Conservation (phyloP, 2,113 vertebrate genomes). For the Pongo pygmaeus region DNA sequence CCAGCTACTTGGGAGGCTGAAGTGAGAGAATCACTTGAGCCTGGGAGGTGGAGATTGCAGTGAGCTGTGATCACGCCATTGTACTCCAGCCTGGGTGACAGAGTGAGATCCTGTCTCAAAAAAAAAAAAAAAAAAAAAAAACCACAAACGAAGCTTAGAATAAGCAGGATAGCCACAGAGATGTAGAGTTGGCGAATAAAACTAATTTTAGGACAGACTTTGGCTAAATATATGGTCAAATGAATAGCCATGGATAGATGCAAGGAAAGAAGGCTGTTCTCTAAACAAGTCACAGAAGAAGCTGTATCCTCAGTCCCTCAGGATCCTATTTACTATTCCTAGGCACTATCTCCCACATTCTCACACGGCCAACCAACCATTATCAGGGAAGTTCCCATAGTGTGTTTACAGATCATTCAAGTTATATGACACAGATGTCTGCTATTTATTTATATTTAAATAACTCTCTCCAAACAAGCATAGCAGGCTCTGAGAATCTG, state of each 20-base stretch:
- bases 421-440: not conserved
- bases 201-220: not conserved
- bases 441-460: not conserved
- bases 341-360: not conserved
- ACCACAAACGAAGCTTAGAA: not conserved
- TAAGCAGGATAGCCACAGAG: not conserved
- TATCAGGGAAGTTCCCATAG: not conserved
- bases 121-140: no score
- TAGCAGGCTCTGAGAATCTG: not conserved
- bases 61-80: no score
- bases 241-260: not conserved
- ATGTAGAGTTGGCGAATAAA: not conserved
- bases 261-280: not conserved
- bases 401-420: not conserved
- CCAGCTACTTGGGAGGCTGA: no score
- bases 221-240: constrained; percentile 9
- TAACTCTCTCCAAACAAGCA: not conserved
- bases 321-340: not conserved
- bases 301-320: not conserved
- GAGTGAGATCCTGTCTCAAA: no score
- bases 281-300: not conserved
- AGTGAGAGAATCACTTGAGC: no score
- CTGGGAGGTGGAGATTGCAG: no score
- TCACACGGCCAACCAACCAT: not conserved
- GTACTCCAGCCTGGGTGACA: no score